Conservation (phyloP, 2,113 vertebrate species). For the Apistogramma diplotaenia region DNA sequence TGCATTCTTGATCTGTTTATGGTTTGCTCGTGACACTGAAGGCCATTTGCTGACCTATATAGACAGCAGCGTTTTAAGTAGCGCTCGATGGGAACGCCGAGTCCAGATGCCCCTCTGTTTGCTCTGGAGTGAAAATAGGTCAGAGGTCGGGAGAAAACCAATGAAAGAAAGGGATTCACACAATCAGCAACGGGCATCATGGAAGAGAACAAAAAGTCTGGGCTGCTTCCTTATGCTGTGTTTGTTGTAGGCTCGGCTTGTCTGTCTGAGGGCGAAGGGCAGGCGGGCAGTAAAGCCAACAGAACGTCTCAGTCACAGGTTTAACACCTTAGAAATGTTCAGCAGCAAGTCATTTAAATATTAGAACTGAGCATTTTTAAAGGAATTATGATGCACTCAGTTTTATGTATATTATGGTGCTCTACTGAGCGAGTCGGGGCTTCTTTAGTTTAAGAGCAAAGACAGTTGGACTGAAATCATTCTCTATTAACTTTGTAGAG, state of each 20-base stretch:
- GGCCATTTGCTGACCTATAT: constrained; percentile 72
- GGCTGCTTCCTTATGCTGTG: constrained; percentile 29
- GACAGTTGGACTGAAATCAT: background rate
- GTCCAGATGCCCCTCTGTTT: constrained; percentile 59
- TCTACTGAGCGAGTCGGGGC: background rate
- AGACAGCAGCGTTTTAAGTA: constrained; percentile 26
- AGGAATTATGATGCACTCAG: background rate
- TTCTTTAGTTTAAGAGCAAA: background rate
- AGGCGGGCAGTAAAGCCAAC: background rate
- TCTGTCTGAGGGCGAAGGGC: background rate
- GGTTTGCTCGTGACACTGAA: constrained; percentile 45
- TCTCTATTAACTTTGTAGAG: background rate
- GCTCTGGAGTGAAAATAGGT: constrained; percentile 58
- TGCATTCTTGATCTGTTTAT: constrained; percentile 37
- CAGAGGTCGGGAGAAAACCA: constrained; percentile 62
- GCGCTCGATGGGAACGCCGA: constrained; percentile 32
- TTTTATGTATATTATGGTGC: background rate
- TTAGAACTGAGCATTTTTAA: background rate
- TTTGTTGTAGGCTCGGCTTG: constrained; percentile 5
- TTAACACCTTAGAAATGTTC: background rate
- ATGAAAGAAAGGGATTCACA: constrained; percentile 38
- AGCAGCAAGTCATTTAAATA: background rate
- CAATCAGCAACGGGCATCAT: constrained; percentile 28
- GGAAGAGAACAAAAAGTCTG: constrained; percentile 46
- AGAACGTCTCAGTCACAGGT: background rate